phyloP scores from a whole-genome alignment of 2,113 vertebrate species.

The Cheirogaleus medius region DNA sequence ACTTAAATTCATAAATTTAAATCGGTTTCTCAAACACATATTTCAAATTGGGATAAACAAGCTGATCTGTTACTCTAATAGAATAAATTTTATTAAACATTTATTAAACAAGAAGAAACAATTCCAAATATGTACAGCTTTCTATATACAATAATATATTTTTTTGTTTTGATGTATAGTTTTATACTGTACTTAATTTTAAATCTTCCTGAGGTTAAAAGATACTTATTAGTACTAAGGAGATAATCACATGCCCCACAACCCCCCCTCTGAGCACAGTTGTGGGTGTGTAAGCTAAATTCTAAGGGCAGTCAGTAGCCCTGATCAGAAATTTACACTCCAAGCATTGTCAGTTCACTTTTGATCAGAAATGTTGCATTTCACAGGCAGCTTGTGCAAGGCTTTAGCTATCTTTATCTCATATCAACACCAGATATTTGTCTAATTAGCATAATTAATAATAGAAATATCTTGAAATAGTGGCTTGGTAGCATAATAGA shows the following conservation, averaged over 20 bases:
- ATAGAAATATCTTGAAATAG: constrained; percentile 2
- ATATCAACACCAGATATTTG: neutral
- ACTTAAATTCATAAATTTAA: neutral
- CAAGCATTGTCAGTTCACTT: neutral
- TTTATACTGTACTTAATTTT: constrained; percentile 3
- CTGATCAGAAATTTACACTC: neutral
- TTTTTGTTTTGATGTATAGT: constrained; percentile 3
- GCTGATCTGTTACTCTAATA: neutral
- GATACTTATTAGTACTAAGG: neutral
- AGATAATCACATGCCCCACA: neutral
- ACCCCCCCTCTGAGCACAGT: neutral
- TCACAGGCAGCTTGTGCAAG: neutral
- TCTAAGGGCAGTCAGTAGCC: neutral
- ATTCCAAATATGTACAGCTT: neutral
- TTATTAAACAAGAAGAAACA: neutral
- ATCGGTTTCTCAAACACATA: neutral
- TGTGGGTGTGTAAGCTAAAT: neutral
- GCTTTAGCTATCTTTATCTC: neutral
- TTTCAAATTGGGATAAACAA: constrained; percentile 23
- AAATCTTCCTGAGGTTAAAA: neutral
- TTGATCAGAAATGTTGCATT: neutral
- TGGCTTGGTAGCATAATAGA: neutral
- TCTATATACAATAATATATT: neutral
- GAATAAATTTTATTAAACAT: constrained; percentile 1
- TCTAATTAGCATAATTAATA: neutral